Percentiles rank a stretch among this genome's conserved stretches.
phyloP scores from a whole-genome alignment of 2,888 invertebrate genomes.

The Tenthredo distinguenda region DNA sequence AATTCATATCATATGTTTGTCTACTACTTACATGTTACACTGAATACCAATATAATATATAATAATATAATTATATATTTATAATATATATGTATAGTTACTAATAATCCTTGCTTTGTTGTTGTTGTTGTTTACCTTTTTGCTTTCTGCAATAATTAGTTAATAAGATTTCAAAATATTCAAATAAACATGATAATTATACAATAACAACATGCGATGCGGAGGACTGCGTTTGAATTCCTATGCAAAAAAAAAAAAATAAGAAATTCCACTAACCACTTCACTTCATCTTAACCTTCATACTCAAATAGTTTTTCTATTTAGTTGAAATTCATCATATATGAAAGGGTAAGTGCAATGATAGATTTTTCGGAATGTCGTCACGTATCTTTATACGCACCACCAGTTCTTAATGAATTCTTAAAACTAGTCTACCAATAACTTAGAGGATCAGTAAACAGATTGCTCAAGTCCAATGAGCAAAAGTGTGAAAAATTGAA shows the following conservation, averaged over 20 bases:
- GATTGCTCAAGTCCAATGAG: constrained; percentile 34
- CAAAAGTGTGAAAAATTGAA: constrained; percentile 3
- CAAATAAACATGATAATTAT: constrained; percentile 67
- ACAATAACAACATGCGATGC: constrained; percentile 65
- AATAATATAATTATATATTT: constrained; percentile 65
- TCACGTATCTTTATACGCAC: constrained; percentile 33
- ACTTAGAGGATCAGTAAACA: constrained; percentile 48
- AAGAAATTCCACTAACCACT: constrained; percentile 33
- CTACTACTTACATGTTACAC: constrained; percentile 71
- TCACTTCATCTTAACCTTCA: neutral
- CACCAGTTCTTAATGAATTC: constrained; percentile 46
- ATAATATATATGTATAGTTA: constrained; percentile 69
- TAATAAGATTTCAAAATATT: constrained; percentile 63
- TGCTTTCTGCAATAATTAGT: constrained; percentile 64
- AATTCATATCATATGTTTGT: constrained; percentile 64
- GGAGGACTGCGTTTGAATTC: constrained; percentile 36
- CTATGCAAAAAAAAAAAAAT: constrained; percentile 24
- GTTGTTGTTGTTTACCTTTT: constrained; percentile 52
- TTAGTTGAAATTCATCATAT: constrained; percentile 49
- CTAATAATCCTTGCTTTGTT: constrained; percentile 67
- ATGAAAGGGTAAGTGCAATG: constrained; percentile 33
- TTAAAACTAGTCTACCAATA: constrained; percentile 43
- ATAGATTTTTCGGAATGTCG: constrained; percentile 49
- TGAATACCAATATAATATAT: constrained; percentile 69
- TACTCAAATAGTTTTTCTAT: neutral